These are phyloP conservation scores for Pseudochaenichthys georgianus DNA, from an alignment of 2,797 vertebrate species.

Conservation along the genomic window DNA sequence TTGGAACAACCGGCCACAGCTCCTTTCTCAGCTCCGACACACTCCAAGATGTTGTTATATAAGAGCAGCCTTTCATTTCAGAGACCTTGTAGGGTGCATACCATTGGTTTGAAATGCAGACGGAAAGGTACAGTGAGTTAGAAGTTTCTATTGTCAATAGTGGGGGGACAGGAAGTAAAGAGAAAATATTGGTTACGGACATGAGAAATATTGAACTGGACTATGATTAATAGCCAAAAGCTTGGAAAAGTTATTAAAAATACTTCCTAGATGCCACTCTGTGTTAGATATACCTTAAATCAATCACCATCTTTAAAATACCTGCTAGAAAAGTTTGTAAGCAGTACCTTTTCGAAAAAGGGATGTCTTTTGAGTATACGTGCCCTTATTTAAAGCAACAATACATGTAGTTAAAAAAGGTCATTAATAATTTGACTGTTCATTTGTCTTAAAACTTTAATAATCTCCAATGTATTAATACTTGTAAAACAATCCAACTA, in stretches of 20 bases:
- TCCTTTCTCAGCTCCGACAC: constrained; percentile 54
- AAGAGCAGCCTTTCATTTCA: constrained; percentile 58
- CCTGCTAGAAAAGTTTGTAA: constrained; percentile 4
- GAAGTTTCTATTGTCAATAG: constrained; percentile 16
- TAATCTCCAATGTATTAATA: constrained; percentile 5
- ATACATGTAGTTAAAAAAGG: not conserved
- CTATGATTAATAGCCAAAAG: not conserved
- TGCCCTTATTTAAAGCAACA: not conserved
- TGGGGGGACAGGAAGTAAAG: not conserved
- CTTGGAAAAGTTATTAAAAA: constrained; percentile 22
- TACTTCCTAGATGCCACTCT: not conserved
- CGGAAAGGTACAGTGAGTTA: constrained; percentile 29
- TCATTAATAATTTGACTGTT: constrained; percentile 12
- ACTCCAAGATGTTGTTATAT: constrained; percentile 65
- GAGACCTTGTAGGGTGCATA: constrained; percentile 37
- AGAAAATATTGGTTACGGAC: constrained; percentile 32
- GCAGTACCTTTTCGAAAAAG: constrained; percentile 3
- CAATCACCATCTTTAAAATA: constrained; percentile 1
- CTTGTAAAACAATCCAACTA: constrained; percentile 14
- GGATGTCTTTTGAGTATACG: not conserved
- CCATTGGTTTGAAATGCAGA: constrained; percentile 25
- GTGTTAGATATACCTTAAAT: not conserved
- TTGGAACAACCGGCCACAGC: constrained; percentile 38
- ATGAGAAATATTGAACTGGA: constrained; percentile 4
- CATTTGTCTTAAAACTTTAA: constrained; percentile 17